Percentiles rank a stretch among this genome's conserved stretches.
These are phyloP conservation scores for Rhea pennata DNA, from an alignment of 2,113 vertebrate species.

Conservation along the genomic window DNA sequence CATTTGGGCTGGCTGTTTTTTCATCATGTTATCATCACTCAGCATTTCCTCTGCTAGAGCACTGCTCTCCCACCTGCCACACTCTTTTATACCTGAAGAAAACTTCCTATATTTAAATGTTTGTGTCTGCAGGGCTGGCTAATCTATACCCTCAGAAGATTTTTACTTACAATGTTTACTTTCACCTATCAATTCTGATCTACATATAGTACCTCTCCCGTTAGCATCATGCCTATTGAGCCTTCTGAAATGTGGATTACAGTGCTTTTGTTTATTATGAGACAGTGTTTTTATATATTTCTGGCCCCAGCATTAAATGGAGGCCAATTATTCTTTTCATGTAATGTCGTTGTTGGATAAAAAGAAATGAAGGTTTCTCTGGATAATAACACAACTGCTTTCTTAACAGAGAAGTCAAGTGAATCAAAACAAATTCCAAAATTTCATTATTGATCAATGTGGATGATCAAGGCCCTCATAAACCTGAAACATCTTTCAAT, in stretches of 20 bases:
- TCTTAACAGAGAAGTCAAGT: not conserved
- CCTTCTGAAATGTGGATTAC: not conserved
- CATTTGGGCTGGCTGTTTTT: not conserved
- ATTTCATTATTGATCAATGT: not conserved
- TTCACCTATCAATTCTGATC: not conserved
- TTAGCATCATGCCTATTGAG: not conserved
- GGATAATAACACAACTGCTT: not conserved
- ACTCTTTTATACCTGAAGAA: not conserved
- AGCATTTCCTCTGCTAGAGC: not conserved
- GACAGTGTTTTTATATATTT: not conserved
- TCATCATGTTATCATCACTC: not conserved
- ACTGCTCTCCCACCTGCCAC: not conserved
- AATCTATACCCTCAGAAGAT: not conserved
- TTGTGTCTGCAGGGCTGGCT: not conserved
- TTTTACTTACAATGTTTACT: not conserved
- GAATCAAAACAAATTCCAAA: not conserved
- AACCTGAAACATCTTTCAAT: not conserved
- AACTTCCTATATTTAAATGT: not conserved
- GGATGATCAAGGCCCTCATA: not conserved
- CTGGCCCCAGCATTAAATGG: not conserved
- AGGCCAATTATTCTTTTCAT: not conserved
- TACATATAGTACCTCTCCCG: not conserved
- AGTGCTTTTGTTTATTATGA: not conserved
- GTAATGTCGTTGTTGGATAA: not conserved
- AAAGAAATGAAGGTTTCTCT: not conserved